Conservation (phyloP, 2,113 vertebrate species). For the Phyllostomus hastatus region DNA sequence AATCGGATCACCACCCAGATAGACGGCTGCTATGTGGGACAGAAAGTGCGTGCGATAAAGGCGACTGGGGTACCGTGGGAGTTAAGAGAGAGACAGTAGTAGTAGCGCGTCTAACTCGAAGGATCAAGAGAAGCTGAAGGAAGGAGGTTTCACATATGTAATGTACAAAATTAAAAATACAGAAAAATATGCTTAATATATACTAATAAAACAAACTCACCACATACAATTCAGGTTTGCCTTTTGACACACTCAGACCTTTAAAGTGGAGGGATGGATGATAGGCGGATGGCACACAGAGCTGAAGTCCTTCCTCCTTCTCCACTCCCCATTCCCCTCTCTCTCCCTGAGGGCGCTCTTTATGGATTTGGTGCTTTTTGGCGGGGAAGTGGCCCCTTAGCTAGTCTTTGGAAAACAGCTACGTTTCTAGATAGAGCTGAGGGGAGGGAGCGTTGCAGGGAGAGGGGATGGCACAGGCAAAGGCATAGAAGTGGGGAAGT, state of each 20-base stretch:
- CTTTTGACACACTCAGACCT: not conserved
- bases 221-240: not conserved
- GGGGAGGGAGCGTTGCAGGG: not conserved
- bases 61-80: not conserved
- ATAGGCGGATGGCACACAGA: not conserved
- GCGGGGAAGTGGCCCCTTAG: not conserved
- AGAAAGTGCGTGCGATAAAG: not conserved
- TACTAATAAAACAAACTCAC: not conserved
- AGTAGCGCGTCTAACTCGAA: not conserved
- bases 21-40: fast-evolving
- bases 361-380: not conserved
- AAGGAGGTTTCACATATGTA: not conserved
- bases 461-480: not conserved
- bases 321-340: not conserved
- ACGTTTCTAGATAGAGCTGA: not conserved
- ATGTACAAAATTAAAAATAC: not conserved
- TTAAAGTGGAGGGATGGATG: not conserved
- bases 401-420: not conserved
- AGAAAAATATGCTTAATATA: not conserved
- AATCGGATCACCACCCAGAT: not conserved
- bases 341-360: not conserved
- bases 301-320: not conserved
- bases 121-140: not conserved
- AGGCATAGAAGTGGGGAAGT: not conserved
- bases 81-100: not conserved